These are phyloP conservation scores for Botia almorhae DNA, from an alignment of 2,797 vertebrate genomes.

Conservation along the genomic window DNA sequence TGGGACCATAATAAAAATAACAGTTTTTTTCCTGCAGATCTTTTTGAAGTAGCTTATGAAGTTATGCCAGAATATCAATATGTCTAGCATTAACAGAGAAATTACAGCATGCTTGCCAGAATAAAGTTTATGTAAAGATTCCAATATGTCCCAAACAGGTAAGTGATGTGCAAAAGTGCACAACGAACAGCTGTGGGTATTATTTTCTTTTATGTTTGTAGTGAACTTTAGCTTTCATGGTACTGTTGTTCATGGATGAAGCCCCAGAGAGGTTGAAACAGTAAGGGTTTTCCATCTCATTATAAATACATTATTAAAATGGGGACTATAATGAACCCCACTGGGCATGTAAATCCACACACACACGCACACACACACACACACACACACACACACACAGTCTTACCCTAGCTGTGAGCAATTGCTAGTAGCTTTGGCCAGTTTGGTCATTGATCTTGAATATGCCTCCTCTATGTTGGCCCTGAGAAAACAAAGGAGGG, in stretches of 20 bases:
- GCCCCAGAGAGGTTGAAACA: constrained; percentile 1
- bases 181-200: background rate
- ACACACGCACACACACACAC: constrained; percentile 1
- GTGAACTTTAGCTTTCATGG: constrained; percentile 21
- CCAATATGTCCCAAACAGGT: constrained; percentile 13
- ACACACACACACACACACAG: background rate
- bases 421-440: constrained; percentile 94
- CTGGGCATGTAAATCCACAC: background rate
- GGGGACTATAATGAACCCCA: too few relatives aligned
- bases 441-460: constrained; percentile 97
- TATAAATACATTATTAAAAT: constrained; percentile 30
- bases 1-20: constrained; percentile 19
- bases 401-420: constrained; percentile 95
- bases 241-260: background rate
- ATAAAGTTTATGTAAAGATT: constrained; percentile 24
- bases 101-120: constrained; percentile 17
- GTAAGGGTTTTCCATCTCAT: constrained; percentile 25
- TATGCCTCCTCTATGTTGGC: constrained; percentile 94
- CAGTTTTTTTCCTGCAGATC: constrained; percentile 41
- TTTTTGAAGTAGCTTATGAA: constrained; percentile 41
- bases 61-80: constrained; percentile 13
- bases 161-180: background rate
- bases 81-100: constrained; percentile 21
- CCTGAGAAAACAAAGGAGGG: constrained; percentile 70
- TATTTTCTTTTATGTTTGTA: background rate